Conservation (phyloP, 2,888 invertebrate species). For the Strigamia maritima region DNA sequence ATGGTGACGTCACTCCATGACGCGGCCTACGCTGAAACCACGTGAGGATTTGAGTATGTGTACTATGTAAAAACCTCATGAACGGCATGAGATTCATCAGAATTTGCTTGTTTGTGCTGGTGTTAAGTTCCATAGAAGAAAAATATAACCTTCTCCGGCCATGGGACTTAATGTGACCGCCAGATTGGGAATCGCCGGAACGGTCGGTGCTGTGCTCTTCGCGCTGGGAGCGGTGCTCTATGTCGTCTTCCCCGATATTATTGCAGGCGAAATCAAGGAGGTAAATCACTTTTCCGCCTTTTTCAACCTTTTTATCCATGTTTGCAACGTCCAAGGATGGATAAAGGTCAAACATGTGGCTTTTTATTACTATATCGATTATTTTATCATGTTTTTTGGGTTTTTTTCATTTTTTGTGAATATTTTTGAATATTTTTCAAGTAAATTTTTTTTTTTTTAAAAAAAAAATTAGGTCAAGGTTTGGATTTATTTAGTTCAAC, state of each 20-base stretch:
- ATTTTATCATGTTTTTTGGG: too few species aligned
- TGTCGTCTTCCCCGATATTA: constrained; percentile 28
- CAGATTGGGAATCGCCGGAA: constrained; percentile 28
- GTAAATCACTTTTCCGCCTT: background rate
- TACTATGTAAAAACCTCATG: background rate
- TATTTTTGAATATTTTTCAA: too few species aligned
- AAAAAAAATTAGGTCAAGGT: too few species aligned
- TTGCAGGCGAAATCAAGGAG: constrained; percentile 5
- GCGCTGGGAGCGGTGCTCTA: constrained; percentile 25
- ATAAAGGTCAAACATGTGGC: too few species aligned
- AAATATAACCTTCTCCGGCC: background rate
- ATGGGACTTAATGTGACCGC: constrained; percentile 33
- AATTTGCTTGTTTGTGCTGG: background rate
- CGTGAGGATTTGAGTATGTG: background rate
- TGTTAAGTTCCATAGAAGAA: background rate
- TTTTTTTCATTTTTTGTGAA: too few species aligned
- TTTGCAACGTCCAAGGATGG: too few species aligned
- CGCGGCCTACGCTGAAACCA: background rate
- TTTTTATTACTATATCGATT: too few species aligned
- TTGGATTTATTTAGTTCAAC: too few species aligned
- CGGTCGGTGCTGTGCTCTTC: constrained; percentile 15
- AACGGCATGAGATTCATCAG: background rate
- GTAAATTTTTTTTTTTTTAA: too few species aligned
- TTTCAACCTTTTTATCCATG: too few species aligned
- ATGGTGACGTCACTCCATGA: background rate